Conservation (phyloP, 2,888 invertebrate genomes). For the Arge pagana region DNA sequence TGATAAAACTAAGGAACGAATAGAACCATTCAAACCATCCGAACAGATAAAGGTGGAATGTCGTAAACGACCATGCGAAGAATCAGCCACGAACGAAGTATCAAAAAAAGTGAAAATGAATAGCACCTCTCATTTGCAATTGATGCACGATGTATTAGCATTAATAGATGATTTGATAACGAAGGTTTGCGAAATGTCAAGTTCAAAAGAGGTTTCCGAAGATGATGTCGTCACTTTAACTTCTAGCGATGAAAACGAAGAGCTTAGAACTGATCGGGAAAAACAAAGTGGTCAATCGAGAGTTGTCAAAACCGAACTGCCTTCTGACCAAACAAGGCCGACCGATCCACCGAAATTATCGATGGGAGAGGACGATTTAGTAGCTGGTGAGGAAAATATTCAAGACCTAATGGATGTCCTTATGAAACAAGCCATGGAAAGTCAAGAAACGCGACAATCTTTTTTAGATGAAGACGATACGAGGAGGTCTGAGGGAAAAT, state of each 20-base stretch:
- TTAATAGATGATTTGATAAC: slow-evolving; percentile 52
- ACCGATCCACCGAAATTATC: slow-evolving; percentile 22
- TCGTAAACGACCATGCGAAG: slow-evolving; percentile 40
- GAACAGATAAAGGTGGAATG: slow-evolving; percentile 37
- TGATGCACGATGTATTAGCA: slow-evolving; percentile 55
- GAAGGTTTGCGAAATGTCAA: slow-evolving; percentile 49
- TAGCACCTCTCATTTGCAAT: slow-evolving; percentile 48
- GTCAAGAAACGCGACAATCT: slow-evolving; percentile 38
- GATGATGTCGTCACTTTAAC: slow-evolving; percentile 44
- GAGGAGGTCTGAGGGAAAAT: slow-evolving; percentile 46
- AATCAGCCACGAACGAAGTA: slow-evolving; percentile 33
- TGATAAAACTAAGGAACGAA: slow-evolving; percentile 31
- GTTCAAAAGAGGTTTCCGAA: slow-evolving; percentile 21
- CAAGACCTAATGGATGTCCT: slow-evolving; percentile 59
- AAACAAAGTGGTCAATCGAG: slow-evolving; percentile 16
- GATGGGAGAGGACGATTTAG: slow-evolving; percentile 28
- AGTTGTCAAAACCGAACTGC: slow-evolving; percentile 22
- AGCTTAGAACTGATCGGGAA: slow-evolving; percentile 32
- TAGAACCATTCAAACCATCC: slow-evolving; percentile 18
- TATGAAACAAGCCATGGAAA: slow-evolving; percentile 59
- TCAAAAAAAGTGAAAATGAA: slow-evolving; percentile 47
- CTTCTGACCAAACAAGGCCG: slow-evolving; percentile 15
- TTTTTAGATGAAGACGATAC: slow-evolving; percentile 45
- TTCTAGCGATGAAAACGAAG: slow-evolving; percentile 49
- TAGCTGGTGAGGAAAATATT: slow-evolving; percentile 45